These are phyloP conservation scores for Nyctalus aviator DNA, from an alignment of 2,797 vertebrate genomes.

Conservation along the genomic window DNA sequence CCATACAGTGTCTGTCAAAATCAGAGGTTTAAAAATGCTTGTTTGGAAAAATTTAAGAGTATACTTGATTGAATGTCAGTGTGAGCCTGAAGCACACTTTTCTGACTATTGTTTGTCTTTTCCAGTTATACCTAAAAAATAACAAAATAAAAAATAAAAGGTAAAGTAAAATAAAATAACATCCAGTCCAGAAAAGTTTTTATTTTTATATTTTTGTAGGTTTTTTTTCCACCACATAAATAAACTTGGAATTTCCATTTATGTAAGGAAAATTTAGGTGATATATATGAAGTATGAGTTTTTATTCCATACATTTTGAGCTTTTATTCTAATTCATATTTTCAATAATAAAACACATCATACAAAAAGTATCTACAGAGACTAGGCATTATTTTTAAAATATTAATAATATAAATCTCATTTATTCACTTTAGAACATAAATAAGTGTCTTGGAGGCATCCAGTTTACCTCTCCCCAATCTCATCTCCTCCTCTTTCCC, in stretches of 20 bases:
- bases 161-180: constrained; percentile 23
- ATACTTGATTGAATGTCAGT: background rate
- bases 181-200: background rate
- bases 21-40: background rate
- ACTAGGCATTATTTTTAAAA: background rate
- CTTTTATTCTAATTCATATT: background rate
- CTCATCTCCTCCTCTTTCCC: background rate
- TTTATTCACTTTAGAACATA: background rate
- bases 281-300: background rate
- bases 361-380: background rate
- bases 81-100: background rate
- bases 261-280: background rate
- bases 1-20: background rate
- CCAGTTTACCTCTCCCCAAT: background rate
- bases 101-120: background rate
- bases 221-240: background rate
- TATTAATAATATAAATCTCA: background rate
- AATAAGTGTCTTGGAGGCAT: background rate
- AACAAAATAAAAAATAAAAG: background rate
- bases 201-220: background rate
- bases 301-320: background rate
- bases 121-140: constrained; percentile 1
- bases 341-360: constrained; percentile 11
- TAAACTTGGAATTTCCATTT: background rate
- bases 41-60: constrained; percentile 46